Percentiles rank a stretch among this genome's conserved stretches.
Conservation (phyloP, 2,888 invertebrate species). For the Pachliopta kotzebuea region DNA sequence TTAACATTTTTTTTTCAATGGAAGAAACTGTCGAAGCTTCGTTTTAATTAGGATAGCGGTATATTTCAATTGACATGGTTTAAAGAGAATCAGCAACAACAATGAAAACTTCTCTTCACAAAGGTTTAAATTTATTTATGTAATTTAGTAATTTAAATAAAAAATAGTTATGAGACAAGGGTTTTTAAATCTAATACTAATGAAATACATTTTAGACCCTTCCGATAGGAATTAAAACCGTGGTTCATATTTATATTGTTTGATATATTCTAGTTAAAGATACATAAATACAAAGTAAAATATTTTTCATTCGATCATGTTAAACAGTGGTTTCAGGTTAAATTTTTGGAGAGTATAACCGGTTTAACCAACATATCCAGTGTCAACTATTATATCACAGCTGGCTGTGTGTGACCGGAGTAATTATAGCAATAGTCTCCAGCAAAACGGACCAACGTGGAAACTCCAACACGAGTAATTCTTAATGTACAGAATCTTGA, state of each 20-base stretch:
- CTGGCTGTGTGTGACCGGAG: not conserved
- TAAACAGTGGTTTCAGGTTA: not conserved
- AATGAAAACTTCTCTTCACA: not conserved
- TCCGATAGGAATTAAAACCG: no score
- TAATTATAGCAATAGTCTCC: not conserved
- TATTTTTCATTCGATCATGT: no score
- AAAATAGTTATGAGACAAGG: no score
- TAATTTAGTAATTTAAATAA: no score
- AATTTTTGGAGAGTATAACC: not conserved
- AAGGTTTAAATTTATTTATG: not conserved
- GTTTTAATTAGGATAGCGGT: slow-evolving; percentile 21
- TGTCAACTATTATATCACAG: not conserved
- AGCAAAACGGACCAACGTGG: not conserved
- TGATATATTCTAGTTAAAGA: no score
- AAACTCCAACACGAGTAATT: not conserved
- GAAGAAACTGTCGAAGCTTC: not conserved
- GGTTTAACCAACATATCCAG: not conserved
- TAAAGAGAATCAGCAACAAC: not conserved
- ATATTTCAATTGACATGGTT: slow-evolving; percentile 17
- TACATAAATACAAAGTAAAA: no score
- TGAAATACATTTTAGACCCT: no score
- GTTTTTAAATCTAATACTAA: no score
- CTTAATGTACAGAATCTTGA: not conserved
- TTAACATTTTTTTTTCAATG: no score
- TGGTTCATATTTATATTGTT: no score